Base-by-base conservation (phyloP, 2,888 invertebrate genomes). In the Rhorus exstirpatorius region DNA sequence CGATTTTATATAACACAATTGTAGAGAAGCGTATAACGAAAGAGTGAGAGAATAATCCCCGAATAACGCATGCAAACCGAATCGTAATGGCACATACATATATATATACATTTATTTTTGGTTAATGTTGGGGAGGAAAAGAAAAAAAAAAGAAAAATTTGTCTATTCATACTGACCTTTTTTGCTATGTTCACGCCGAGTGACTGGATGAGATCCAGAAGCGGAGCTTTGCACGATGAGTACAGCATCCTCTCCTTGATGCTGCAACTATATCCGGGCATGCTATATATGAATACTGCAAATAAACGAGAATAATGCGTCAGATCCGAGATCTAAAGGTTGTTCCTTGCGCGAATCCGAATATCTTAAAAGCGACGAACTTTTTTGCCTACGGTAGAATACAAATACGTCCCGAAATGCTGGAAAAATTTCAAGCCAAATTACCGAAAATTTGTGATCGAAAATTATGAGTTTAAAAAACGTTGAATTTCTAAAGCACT, bases 241-340 rank as follows among this genome's bases (percentile, higher is more conserved):
- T 99, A 99, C 92, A 99, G 94, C 99, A 99, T 99, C 87, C 99
- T 95, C 92, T 99, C 99, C 91, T 98, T 99, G 88, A 99, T 98
- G 83, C 98, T 96, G 93, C 98, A 98, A 83, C 95, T 96, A 93
- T 98, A 99, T 3, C 99, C 99, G 2, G 99, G 99, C 97, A 99
- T 98, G 7, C 99, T 98, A 94, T 99, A 99, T 90, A 99, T 97
- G 93, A 99, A 99, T 82, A 99, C 98, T 98, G 94, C 74, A 94
- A 94, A 55, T 74, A 46, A 68, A 63, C n/a, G 35, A n/a, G 26
- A 67, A 35, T 24, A 0, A 71, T 63, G 58, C 31, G 21, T 70
- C 31, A 7, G 26, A 61, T 0, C 10, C 44, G 10, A 17, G 21
- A 14, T 46, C 26, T 10, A 4, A 53, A 10, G 10, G 46, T 53